Conservation (phyloP, 2,888 invertebrate genomes). For the Macrosoma leucophasiata region DNA sequence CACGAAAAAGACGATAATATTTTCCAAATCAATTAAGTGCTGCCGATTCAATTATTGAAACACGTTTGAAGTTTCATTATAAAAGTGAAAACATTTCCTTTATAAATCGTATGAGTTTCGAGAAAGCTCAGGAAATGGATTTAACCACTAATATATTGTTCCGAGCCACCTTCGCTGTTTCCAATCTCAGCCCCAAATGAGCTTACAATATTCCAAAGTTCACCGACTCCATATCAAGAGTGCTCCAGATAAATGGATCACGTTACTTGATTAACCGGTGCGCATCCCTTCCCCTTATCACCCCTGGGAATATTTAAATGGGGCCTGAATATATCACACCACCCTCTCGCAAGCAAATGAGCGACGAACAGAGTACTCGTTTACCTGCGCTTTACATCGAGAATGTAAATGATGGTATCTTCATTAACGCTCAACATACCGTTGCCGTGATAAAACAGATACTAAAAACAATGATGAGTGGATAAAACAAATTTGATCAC, state of each 20-base stretch:
- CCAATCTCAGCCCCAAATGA: conserved; percentile 53
- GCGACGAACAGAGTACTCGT: conserved; percentile 42
- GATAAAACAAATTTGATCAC: no score
- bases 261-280: conserved; percentile 74
- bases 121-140: no score
- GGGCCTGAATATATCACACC: conserved; percentile 71
- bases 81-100: no score
- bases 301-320: conserved; percentile 74
- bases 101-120: no score
- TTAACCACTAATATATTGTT: conserved; percentile 28
- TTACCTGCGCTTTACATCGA: conserved; percentile 62
- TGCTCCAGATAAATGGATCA: conserved; percentile 73
- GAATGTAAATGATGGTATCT: conserved; percentile 56
- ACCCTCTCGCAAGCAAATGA: conserved; percentile 56
- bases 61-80: no score
- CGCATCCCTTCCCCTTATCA: conserved; percentile 70
- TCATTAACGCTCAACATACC: conserved; percentile 45
- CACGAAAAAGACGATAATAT: no score
- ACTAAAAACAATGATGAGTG: no score
- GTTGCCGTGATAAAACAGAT: no score
- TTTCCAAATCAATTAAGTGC: no score
- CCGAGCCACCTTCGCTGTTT: conserved; percentile 32
- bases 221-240: conserved; percentile 68
- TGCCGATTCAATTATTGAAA: no score
- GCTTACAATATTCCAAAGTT: conserved; percentile 66